Evolutionary conservation across 1,140 invertebrate species (phyloP).

Genomic region (Brachionus calyciflorus): DNA sequence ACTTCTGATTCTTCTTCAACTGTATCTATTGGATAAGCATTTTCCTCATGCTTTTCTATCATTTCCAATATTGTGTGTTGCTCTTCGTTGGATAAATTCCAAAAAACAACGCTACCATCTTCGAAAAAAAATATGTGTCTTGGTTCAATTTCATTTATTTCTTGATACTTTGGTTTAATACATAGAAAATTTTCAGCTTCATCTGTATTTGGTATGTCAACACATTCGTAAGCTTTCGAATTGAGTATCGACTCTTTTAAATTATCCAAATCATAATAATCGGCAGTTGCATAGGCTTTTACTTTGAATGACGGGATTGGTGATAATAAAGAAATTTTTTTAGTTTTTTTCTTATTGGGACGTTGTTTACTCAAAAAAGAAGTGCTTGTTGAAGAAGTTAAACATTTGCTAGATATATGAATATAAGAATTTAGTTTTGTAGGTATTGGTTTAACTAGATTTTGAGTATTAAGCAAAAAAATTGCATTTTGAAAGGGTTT

Average conservation of each 20-base stretch:
- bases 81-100: slow-evolving; percentile 85
- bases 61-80: background rate
- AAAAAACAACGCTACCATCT: slow-evolving; percentile 83
- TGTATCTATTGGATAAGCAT: slow-evolving; percentile 32
- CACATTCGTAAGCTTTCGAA: background rate
- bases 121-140: slow-evolving; percentile 57
- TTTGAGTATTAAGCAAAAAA: background rate
- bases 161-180: slow-evolving; percentile 13
- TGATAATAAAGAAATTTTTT: slow-evolving; percentile 2
- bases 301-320: slow-evolving; percentile 28
- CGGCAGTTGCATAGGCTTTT: slow-evolving; percentile 32
- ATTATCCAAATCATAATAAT: slow-evolving; percentile 41
- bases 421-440: background rate
- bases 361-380: slow-evolving; percentile 13
- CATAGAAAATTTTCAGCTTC: slow-evolving; percentile 5
- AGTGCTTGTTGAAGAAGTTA: background rate
- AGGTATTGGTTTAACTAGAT: background rate
- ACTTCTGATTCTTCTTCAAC: slow-evolving; percentile 53
- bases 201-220: background rate
- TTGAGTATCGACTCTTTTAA: slow-evolving; percentile 1
- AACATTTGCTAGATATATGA: background rate
- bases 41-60: slow-evolving; percentile 44
- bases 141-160: slow-evolving; percentile 1
- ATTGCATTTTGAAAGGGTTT: background rate
- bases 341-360: slow-evolving; percentile 17